phyloP scores from a whole-genome alignment of 2,113 vertebrate species.

The Corythoichthys intestinalis region DNA sequence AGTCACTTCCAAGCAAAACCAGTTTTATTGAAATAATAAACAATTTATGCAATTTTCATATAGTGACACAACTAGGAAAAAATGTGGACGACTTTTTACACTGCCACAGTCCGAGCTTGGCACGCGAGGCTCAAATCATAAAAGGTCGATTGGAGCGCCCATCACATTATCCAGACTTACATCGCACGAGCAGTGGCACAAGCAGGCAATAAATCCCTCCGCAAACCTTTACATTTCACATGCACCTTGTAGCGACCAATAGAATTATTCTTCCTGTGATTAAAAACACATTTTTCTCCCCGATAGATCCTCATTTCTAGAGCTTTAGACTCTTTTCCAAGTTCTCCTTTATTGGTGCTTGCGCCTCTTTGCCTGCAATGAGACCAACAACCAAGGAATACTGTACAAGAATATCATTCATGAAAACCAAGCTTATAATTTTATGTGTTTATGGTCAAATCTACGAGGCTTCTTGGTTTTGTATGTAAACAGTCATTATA shows the following conservation, averaged over 20 bases:
- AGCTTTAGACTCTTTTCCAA: slow-evolving; percentile 20
- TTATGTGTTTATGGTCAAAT: background rate
- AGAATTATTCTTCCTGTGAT: slow-evolving; percentile 34
- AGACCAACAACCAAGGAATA: background rate
- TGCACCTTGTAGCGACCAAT: slow-evolving; percentile 16
- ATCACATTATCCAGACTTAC: slow-evolving; percentile 6
- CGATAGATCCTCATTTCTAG: background rate
- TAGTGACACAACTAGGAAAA: slow-evolving; percentile 9
- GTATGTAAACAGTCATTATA: slow-evolving; percentile 17
- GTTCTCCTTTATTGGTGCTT: slow-evolving; percentile 1
- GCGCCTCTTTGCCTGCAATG: slow-evolving; percentile 19
- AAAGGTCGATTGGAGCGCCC: slow-evolving; percentile 12
- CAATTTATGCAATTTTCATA: slow-evolving; percentile 1
- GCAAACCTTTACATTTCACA: slow-evolving; percentile 28
- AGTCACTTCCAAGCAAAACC: slow-evolving; percentile 1
- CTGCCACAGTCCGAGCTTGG: background rate
- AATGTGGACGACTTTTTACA: background rate
- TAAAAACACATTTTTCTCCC: slow-evolving; percentile 25
- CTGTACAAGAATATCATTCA: background rate
- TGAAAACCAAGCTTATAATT: background rate
- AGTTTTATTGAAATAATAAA: slow-evolving; percentile 5
- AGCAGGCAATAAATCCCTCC: slow-evolving; percentile 31
- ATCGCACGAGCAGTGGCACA: slow-evolving; percentile 16
- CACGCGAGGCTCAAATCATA: background rate
- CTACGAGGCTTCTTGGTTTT: background rate